These are phyloP conservation scores for Mobula hypostoma DNA, from an alignment of 2,113 vertebrate genomes.

Conservation along the genomic window DNA sequence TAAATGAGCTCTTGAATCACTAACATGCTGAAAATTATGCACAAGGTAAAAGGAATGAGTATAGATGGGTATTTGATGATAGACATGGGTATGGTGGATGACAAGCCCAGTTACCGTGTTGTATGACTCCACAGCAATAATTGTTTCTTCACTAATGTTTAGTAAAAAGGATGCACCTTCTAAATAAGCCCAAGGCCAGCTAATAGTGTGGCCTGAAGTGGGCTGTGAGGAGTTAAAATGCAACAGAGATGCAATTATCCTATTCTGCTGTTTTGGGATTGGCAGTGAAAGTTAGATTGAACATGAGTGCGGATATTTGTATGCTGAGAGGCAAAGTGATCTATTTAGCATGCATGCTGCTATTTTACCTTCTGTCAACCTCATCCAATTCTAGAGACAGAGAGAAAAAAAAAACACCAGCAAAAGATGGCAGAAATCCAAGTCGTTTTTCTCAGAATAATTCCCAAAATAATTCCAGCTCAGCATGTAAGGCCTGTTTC, in stretches of 20 bases:
- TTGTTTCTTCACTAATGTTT: no score
- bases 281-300: not conserved
- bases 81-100: no score
- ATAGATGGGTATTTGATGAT: no score
- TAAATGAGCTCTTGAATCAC: no score
- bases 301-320: not conserved
- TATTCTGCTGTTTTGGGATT: not conserved
- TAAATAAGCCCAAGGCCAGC: no score
- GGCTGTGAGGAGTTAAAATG: not conserved
- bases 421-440: constrained; percentile 21
- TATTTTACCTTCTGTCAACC: constrained; percentile 25
- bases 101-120: no score
- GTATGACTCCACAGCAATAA: no score
- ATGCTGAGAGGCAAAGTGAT: not conserved
- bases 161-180: no score
- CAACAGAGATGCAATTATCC: constrained; percentile 3
- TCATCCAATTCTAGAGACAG: not conserved
- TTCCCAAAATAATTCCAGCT: not conserved
- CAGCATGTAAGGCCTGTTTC: not conserved
- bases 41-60: no score
- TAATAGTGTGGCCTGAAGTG: not conserved
- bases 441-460: not conserved
- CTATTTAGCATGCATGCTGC: constrained; percentile 12
- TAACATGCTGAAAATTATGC: no score
- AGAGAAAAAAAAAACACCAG: not conserved